Evolutionary conservation across 2,797 vertebrate genomes (phyloP).

Genomic region (Betta splendens): DNA sequence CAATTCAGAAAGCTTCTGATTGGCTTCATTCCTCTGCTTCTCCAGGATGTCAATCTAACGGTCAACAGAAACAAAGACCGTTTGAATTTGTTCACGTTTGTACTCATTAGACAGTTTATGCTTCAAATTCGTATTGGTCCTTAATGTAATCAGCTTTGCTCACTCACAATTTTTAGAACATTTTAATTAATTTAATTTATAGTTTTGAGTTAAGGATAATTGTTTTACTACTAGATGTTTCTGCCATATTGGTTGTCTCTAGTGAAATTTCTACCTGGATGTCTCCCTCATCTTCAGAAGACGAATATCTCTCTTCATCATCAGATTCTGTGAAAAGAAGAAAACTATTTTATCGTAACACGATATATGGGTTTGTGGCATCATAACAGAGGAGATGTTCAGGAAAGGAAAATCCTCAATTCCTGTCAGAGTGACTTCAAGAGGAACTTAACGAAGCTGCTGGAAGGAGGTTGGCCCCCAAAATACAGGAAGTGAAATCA

Average conservation of each 20-base stretch:
- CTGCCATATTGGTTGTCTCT: no score
- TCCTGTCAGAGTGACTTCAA: constrained; percentile 11
- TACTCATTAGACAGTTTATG: not conserved
- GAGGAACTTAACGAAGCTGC: constrained; percentile 24
- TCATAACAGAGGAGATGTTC: not conserved
- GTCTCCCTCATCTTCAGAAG: constrained; percentile 75
- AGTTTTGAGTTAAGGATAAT: not conserved
- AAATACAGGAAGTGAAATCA: constrained; percentile 61
- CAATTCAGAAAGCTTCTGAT: constrained; percentile 73
- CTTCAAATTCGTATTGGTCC: not conserved
- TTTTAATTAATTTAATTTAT: constrained; percentile 7
- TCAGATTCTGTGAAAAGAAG: constrained; percentile 63
- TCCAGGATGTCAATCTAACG: constrained; percentile 63
- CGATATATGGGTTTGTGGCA: not conserved
- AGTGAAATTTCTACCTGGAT: no score
- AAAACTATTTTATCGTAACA: constrained; percentile 6
- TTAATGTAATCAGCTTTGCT: constrained; percentile 15
- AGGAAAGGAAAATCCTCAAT: constrained; percentile 9
- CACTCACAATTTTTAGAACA: not conserved
- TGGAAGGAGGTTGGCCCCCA: not conserved
- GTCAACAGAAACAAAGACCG: constrained; percentile 21
- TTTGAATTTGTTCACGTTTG: constrained; percentile 17
- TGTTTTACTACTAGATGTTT: no score
- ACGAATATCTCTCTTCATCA: constrained; percentile 53
- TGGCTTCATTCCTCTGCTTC: constrained; percentile 67